Base-by-base conservation (phyloP, 2,797 vertebrate species). In the Thunnus albacares region DNA sequence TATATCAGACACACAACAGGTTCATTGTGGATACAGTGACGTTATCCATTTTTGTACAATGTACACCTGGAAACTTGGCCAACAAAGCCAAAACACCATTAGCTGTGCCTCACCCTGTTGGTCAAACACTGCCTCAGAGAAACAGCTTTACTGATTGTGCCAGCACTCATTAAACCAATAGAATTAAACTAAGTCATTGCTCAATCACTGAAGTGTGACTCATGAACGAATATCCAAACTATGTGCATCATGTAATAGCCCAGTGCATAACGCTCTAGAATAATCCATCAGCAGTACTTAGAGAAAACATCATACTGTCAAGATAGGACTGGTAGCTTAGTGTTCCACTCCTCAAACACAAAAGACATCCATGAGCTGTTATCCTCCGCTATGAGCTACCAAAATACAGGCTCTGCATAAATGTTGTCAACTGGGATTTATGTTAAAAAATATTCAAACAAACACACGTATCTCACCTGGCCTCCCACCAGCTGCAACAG, bases 401-500 rank as follows among this genome's bases (percentile, higher is more conserved):
- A 53, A 28, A 66, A 26, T 63, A 71, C 55, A 0, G 3, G 13
- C 14, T 76, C 28, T 18, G 22, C 4, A 63, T 35, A 24, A 15
- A 53, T 15, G 4, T 35, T 41, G 3, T 70, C 11, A 83, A 53
- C 30, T 17, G 2, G 20, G 3, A 82, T 71, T 7, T 41, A 28
- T 33, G 6, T 45, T 28, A 58, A 38, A 24, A 24, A 71, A 74
- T 6, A 22, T 10, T 15, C 15, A 35, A 51, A 51, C 3, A 61
- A 60, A 15, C 30, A 22, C 17, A 69, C n/a, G n/a, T 0, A 18
- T 62, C 90, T 91, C 94, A 99, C 98, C 97, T 99, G 98, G 95
- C 97, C 97, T 87, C 98, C 98, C 79, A 99, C 98, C 38, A 99
- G 96, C 67, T 99, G 98, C 91, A 99, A 93, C 93, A 99, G 95